These are phyloP conservation scores for Parelbella ahira DNA, from an alignment of 2,888 invertebrate genomes.

Conservation along the genomic window DNA sequence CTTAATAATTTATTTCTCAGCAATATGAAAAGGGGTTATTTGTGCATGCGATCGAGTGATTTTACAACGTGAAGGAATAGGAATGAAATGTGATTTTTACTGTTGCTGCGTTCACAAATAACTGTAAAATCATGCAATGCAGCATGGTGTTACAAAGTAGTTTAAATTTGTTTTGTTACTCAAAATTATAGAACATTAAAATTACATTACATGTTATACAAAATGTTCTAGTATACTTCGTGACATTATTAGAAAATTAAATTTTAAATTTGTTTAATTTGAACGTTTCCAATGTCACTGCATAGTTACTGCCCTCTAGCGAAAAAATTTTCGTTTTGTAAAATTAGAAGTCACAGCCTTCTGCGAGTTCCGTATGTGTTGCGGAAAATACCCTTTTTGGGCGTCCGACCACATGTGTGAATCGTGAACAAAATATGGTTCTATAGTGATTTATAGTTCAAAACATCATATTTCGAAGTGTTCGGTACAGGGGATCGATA, in stretches of 20 bases:
- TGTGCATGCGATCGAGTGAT: conserved; percentile 5
- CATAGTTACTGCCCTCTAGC: conserved; percentile 62
- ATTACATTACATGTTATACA: no score
- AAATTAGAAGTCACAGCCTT: conserved; percentile 79
- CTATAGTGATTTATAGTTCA: conserved; percentile 63
- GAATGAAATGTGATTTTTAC: conserved; percentile 46
- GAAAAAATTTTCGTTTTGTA: conserved; percentile 61
- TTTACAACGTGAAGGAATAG: conserved; percentile 33
- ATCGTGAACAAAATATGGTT: conserved; percentile 77
- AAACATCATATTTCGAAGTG: conserved; percentile 55
- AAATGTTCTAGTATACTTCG: no score
- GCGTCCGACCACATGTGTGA: conserved; percentile 85
- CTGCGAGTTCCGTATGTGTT: conserved; percentile 79
- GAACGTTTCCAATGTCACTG: conserved; percentile 49
- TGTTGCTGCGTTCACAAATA: conserved; percentile 38
- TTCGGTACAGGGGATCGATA: conserved; percentile 51
- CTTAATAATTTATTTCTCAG: no score
- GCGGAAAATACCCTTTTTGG: conserved; percentile 84
- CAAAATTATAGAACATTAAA: not conserved
- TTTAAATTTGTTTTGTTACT: not conserved
- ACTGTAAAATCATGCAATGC: not conserved
- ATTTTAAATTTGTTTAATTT: conserved; percentile 31
- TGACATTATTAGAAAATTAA: conserved; percentile 3
- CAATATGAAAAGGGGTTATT: conserved; percentile 7
- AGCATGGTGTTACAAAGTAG: not conserved